A percentile compares a stretch with the other conserved stretches of the same genome.
These are phyloP conservation scores for Hydrotaea diabolus DNA, from an alignment of 2,888 invertebrate species.

Conservation along the genomic window DNA sequence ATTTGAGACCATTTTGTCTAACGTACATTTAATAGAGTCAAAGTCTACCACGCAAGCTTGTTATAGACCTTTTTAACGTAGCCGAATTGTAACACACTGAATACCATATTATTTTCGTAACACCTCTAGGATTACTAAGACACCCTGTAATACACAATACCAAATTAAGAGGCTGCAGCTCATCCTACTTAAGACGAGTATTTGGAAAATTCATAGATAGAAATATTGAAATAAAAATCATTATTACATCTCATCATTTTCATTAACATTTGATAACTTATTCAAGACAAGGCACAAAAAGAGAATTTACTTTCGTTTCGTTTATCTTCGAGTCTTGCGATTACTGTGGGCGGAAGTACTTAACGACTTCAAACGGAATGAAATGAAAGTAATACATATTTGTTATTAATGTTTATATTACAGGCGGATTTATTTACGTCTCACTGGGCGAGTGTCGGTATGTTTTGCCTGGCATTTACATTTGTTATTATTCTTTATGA, in stretches of 20 bases:
- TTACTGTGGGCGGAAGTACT: conserved; percentile 24
- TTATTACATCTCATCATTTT: neutral
- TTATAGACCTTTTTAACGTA: no score
- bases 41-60: no score
- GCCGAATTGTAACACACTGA: no score
- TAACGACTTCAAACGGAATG: conserved; percentile 27
- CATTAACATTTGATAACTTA: conserved; percentile 11
- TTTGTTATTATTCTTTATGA: conserved; percentile 42
- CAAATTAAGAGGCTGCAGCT: no score
- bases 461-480: conserved; percentile 14
- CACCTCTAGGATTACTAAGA: no score
- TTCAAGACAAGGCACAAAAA: neutral
- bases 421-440: neutral
- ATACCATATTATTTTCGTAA: no score
- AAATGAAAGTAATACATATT: conserved; percentile 32
- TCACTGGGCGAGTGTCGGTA: conserved; percentile 1
- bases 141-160: no score
- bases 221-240: neutral
- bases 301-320: neutral
- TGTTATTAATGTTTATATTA: conserved; percentile 36
- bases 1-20: no score
- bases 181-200: no score
- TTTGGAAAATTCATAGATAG: neutral
- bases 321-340: neutral
- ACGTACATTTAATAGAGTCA: no score